A percentile compares a stretch with the other conserved stretches of the same genome.
phyloP scores from a whole-genome alignment of 1,140 invertebrate species.

The Temnothorax curvispinosus region DNA sequence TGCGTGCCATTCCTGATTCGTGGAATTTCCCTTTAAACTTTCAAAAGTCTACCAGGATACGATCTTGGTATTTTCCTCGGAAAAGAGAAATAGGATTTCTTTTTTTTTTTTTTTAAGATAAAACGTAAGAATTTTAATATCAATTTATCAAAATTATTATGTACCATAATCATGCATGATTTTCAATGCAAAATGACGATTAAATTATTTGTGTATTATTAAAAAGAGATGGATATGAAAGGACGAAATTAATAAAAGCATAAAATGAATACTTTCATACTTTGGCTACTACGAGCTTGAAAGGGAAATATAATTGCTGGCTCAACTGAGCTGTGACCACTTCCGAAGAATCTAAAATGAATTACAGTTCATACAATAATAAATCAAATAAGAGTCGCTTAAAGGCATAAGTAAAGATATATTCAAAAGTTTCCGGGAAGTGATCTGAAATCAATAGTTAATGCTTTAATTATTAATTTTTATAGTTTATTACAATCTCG shows the following conservation, averaged over 20 bases:
- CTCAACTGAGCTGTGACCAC: conserved; percentile 11
- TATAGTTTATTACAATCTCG: conserved; percentile 3
- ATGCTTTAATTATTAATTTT: conserved; percentile 4
- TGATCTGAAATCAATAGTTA: neutral
- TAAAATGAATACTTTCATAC: conserved; percentile 15
- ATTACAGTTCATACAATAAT: conserved; percentile 10
- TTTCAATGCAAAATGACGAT: neutral
- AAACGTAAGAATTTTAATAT: neutral
- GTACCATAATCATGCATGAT: neutral
- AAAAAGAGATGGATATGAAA: neutral
- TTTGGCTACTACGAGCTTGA: neutral
- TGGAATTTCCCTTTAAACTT: conserved; percentile 22
- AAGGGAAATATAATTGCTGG: conserved; percentile 28
- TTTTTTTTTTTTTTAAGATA: neutral
- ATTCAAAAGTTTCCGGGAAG: conserved; percentile 2
- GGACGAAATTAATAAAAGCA: neutral
- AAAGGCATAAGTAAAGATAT: neutral
- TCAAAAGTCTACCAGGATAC: neutral
- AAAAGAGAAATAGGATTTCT: neutral
- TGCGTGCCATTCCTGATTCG: neutral
- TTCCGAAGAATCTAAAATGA: conserved; percentile 21
- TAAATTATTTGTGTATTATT: neutral
- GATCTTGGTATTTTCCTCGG: neutral
- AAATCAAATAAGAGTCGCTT: neutral
- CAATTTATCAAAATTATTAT: neutral